Evolutionary conservation across 2,797 vertebrate genomes (phyloP).

Genomic region (Poecilia velifera): DNA sequence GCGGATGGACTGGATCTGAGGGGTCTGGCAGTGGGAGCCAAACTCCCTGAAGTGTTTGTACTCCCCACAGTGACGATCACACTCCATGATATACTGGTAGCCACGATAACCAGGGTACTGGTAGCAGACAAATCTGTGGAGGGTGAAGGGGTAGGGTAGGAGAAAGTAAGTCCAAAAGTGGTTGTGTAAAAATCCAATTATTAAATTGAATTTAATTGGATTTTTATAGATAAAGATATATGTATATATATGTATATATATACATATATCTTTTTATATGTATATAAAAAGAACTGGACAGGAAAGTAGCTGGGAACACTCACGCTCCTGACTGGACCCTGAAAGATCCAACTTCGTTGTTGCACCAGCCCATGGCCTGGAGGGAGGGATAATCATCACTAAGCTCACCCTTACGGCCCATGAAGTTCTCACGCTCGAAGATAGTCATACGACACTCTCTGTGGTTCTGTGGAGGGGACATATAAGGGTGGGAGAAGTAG

Average conservation of each 20-base stretch:
- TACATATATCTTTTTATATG: too few species aligned
- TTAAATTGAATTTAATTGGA: too few species aligned
- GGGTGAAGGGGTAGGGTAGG: background rate
- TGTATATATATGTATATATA: too few species aligned
- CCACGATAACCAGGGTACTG: slow-evolving; percentile 95
- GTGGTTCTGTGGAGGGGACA: slow-evolving; percentile 73
- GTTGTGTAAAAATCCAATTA: slow-evolving; percentile 36
- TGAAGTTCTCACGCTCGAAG: slow-evolving; percentile 90
- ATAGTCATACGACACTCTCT: slow-evolving; percentile 85
- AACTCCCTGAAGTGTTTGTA: slow-evolving; percentile 94
- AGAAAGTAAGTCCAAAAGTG: slow-evolving; percentile 11
- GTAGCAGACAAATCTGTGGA: slow-evolving; percentile 90
- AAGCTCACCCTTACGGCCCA: slow-evolving; percentile 91
- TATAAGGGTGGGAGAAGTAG: background rate
- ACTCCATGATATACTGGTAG: slow-evolving; percentile 94
- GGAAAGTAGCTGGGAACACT: slow-evolving; percentile 65
- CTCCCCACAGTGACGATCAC: slow-evolving; percentile 89
- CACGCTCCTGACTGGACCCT: slow-evolving; percentile 89
- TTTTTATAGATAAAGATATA: too few species aligned
- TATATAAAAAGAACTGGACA: background rate
- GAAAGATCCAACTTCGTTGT: slow-evolving; percentile 93
- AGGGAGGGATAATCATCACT: slow-evolving; percentile 91
- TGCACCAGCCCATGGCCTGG: slow-evolving; percentile 91
- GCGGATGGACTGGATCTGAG: slow-evolving; percentile 94
- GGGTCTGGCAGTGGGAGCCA: slow-evolving; percentile 91